phyloP scores from a whole-genome alignment of 2,797 vertebrate species.

The Luscinia luscinia region DNA sequence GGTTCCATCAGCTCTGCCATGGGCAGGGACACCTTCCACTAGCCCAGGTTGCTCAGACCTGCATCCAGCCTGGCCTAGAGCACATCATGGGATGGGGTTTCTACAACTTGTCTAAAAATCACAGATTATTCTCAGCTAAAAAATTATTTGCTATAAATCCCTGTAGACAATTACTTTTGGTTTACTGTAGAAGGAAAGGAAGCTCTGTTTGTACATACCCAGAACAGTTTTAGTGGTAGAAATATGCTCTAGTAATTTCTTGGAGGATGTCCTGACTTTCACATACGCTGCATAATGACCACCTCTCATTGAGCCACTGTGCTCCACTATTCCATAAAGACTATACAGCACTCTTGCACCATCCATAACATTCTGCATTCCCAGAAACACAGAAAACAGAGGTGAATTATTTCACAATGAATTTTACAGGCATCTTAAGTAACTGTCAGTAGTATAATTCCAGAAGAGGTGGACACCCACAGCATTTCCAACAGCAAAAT shows the following conservation, averaged over 20 bases:
- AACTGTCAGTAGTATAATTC: background rate
- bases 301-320: conserved; percentile 94
- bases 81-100: background rate
- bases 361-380: conserved; percentile 78
- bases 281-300: conserved; percentile 96
- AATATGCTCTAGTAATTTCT: conserved; percentile 79
- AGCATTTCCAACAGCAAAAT: background rate
- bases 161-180: background rate
- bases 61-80: background rate
- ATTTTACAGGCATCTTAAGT: background rate
- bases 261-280: conserved; percentile 88
- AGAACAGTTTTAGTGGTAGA: conserved; percentile 79
- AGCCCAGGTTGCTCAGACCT: background rate
- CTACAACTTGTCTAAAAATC: background rate
- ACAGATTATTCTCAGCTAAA: background rate
- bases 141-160: background rate
- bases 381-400: conserved; percentile 16
- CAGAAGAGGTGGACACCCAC: background rate
- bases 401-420: background rate
- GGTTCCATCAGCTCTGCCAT: background rate
- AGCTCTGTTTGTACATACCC: conserved; percentile 75
- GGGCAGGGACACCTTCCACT: background rate
- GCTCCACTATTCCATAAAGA: conserved; percentile 95
- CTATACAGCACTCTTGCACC: conserved; percentile 89
- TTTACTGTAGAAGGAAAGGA: background rate